Evolutionary conservation across 2,113 vertebrate genomes (phyloP).

Genomic region (Carettochelys insculpta): DNA sequence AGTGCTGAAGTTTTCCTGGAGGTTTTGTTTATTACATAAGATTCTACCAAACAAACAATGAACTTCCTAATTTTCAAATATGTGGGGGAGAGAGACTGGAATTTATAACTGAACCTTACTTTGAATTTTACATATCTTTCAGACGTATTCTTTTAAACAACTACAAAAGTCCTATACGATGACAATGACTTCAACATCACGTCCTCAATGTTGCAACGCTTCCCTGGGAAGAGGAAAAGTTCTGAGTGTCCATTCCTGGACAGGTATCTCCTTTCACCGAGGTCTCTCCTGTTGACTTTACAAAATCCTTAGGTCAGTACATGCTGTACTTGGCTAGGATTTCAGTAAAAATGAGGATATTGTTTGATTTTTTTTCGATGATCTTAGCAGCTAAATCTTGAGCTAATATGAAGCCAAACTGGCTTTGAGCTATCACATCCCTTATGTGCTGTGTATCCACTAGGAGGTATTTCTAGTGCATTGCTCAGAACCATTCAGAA

Average conservation of each 20-base stretch:
- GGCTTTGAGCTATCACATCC: neutral
- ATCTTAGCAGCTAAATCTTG: neutral
- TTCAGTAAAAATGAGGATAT: neutral
- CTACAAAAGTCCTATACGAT: neutral
- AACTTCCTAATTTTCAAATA: neutral
- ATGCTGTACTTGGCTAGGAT: neutral
- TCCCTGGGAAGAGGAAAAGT: neutral
- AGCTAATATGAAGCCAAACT: neutral
- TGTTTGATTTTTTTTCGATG: neutral
- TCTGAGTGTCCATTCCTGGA: neutral
- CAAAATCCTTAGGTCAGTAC: neutral
- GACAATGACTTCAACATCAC: no score
- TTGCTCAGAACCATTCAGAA: neutral
- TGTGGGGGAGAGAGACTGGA: neutral
- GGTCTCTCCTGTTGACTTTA: neutral
- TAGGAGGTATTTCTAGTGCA: neutral
- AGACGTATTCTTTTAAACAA: neutral
- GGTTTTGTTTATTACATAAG: neutral
- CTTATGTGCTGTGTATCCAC: neutral
- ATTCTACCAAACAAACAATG: no score
- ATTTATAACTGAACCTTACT: neutral
- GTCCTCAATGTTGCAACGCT: neutral
- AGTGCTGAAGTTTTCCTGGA: no score
- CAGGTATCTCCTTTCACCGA: neutral
- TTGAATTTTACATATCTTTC: neutral